These are phyloP conservation scores for Tonatia bakeri DNA, from an alignment of 2,113 vertebrate species.

Conservation along the genomic window DNA sequence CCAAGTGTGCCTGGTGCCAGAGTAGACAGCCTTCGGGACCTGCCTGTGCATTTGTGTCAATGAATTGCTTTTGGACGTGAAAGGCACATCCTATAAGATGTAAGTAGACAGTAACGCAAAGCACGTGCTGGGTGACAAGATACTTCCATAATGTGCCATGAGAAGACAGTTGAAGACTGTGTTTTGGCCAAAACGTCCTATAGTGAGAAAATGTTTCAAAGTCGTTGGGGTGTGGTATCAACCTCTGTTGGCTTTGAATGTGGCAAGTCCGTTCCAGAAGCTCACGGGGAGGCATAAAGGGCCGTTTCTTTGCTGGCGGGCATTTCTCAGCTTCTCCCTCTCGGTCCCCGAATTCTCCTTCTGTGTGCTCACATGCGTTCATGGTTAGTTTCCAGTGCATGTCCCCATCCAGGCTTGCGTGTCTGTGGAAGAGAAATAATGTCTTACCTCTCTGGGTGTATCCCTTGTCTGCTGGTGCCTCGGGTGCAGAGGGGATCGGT, in stretches of 20 bases:
- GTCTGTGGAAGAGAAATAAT: not conserved
- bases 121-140: not conserved
- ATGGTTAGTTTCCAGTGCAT: not conserved
- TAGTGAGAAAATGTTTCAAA: not conserved
- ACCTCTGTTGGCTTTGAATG: not conserved
- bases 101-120: not conserved
- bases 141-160: not conserved
- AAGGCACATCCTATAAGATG: not conserved
- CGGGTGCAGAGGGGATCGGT: not conserved
- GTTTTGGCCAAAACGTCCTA: not conserved
- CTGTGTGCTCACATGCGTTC: not conserved
- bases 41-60: not conserved
- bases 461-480: not conserved
- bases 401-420: not conserved
- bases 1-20: not conserved
- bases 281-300: not conserved
- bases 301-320: not conserved
- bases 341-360: not conserved
- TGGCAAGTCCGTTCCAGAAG: not conserved
- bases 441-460: not conserved
- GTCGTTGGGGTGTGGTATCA: not conserved
- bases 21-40: not conserved
- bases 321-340: not conserved
- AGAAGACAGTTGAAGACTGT: not conserved
- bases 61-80: slow-evolving; percentile 8